Evolutionary conservation across 2,888 invertebrate species (phyloP), one percentile per base, ranked within the genome.

Genomic region (Noctuana brunneofusca): DNA sequence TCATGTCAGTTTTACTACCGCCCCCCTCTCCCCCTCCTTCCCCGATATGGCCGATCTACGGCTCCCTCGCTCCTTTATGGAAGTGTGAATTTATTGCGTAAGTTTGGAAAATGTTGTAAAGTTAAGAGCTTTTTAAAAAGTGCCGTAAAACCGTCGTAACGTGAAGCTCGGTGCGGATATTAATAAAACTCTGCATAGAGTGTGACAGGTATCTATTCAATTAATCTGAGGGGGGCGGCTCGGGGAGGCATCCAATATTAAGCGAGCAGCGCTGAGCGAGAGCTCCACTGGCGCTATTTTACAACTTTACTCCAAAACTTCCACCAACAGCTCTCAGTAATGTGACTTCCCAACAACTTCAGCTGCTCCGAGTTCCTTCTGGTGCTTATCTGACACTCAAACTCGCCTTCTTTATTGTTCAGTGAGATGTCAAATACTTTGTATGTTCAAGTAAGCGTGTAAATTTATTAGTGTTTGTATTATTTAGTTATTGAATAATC

Each of bases 61-160:
- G 38, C 14, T 14, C 38, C 38, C 14, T 35, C 38, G 38, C 14
- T 14, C 58, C 68, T 70, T 71, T 70, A 69, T 67, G 65, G 66
- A 71, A 74, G 75, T 74, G 76, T 69, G 72, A 79, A 78, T 77
- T 80, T 79, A 80, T 75, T 67, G 75, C 67, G 49, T 64, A 76
- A 78, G 64, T 78, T 78, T 71, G 60, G 48, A 65, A 68, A 72
- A 66, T 66, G 70, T 66, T 69, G 70, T 71, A 70, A 71, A 75
- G 74, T 74, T 73, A 73, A 76, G 73, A 71, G 76, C 71, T 72
- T 75, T 73, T 73, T 74, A 69, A 75, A 75, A 76, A 78, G 69
- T 73, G 67, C 66, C 71, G 69, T 75, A 72, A 72, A 74, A 64
- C 70, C 68, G 66, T 65, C 65, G 64, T 69, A 65, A 63, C 32